Evolutionary conservation across 2,113 vertebrate species (phyloP), one percentile per base, ranked within the genome.

Genomic region (Osmerus eperlanus): DNA sequence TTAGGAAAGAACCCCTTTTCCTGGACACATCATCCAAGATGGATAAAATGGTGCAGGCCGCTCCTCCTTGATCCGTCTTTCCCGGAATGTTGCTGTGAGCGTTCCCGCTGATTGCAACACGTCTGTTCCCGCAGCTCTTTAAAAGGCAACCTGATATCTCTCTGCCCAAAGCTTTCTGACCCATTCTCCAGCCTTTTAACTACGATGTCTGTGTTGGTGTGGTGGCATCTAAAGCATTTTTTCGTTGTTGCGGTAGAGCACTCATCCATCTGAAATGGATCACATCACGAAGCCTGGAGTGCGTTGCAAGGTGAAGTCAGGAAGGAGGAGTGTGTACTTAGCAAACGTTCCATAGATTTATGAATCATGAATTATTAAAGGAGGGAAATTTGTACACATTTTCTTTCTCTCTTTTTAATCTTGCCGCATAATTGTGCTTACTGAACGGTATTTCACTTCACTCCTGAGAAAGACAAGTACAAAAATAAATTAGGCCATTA

Each of bases 81-180:
- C 91, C 90, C 88, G 90, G 91, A 93, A 93, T 88, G 78, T 72
- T 83, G 84, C 84, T 76, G 80, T 74, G 85, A 89, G 90, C 88
- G 86, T 93, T 92, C 91, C 92, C 91, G 91, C 90, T 74, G 90
- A 92, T 87, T 79, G 84, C 78, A 75, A 91, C 87, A 78, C 86
- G 82, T 85, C 78, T 71, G 85, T 93, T 92, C 91, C 92, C 88
- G 89, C 91, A 92, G 91, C 90, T 93, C 91, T 93, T 92, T 92
- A 90, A 89, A 91, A 74, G 81, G 92, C 90, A 92, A 93, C 76
- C 15, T 54, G 87, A 93, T 89, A 74, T 76, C 61, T 79, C 82
- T 76, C 83, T 72, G 77, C 83, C 82, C 85, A 86, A 69, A 69
- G 63, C 76, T 77, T 82, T 77, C 68, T 62, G 79, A 76, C 59